phyloP scores from a whole-genome alignment of 1,140 invertebrate species.

The Conus ventricosus region DNA sequence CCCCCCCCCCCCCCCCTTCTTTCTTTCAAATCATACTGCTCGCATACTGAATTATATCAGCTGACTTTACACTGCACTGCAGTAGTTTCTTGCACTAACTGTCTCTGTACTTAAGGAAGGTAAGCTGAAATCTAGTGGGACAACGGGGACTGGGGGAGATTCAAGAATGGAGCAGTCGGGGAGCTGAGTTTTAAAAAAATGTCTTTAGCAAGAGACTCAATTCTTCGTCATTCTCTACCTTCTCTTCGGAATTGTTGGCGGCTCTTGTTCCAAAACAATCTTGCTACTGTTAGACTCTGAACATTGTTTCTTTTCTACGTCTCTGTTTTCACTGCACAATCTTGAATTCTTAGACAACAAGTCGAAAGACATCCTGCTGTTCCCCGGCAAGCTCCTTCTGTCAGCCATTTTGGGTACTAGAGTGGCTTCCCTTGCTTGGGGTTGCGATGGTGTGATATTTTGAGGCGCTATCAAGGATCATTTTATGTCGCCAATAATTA shows the following conservation, averaged over 20 bases:
- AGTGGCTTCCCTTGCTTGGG: slow-evolving; percentile 27
- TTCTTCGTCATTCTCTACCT: slow-evolving; percentile 11
- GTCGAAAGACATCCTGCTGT: not conserved
- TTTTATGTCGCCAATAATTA: too few relatives aligned
- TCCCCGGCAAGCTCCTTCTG: not conserved
- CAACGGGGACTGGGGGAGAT: too few relatives aligned
- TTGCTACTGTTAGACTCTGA: slow-evolving; percentile 28
- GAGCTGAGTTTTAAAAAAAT: too few relatives aligned
- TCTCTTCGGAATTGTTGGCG: slow-evolving; percentile 48
- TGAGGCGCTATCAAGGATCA: not conserved
- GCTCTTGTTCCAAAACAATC: slow-evolving; percentile 38
- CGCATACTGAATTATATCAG: too few relatives aligned
- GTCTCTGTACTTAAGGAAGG: too few relatives aligned
- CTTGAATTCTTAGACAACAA: not conserved
- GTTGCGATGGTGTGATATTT: slow-evolving; percentile 16
- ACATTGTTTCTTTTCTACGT: not conserved
- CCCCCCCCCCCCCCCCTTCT: too few relatives aligned
- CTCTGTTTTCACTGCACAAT: not conserved
- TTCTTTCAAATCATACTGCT: too few relatives aligned
- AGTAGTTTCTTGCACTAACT: too few relatives aligned
- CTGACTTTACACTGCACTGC: too few relatives aligned
- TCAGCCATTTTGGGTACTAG: slow-evolving; percentile 28
- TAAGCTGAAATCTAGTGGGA: too few relatives aligned
- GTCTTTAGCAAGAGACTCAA: too few relatives aligned
- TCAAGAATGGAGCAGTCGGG: too few relatives aligned